Evolutionary conservation across 2,797 vertebrate genomes (phyloP).

Genomic region (Craterocephalus amniculus): DNA sequence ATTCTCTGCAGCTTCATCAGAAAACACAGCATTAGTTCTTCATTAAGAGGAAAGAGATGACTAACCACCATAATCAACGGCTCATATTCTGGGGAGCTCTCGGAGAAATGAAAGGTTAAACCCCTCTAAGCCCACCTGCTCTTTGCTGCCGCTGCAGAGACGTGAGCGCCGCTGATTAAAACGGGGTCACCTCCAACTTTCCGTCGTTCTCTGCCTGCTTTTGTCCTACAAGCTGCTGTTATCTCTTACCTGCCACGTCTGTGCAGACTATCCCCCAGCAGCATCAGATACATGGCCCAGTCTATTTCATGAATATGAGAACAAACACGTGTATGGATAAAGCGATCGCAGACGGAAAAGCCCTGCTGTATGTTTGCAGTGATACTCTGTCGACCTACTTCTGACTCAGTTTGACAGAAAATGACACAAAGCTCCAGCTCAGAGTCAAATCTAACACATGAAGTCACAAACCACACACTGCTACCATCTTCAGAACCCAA

Average conservation of each 20-base stretch:
- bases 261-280: not conserved
- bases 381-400: not conserved
- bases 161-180: conserved; percentile 46
- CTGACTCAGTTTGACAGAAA: not conserved
- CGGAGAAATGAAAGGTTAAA: conserved; percentile 55
- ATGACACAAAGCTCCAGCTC: not conserved
- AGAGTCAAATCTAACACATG: not conserved
- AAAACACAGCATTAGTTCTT: conserved; percentile 5
- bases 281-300: not conserved
- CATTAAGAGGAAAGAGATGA: conserved; percentile 27
- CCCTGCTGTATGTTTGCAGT: not conserved
- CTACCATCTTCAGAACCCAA: not conserved
- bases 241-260: not conserved
- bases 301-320: not conserved
- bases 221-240: not conserved
- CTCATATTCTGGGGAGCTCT: conserved; percentile 46
- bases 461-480: not conserved
- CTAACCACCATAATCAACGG: conserved; percentile 43
- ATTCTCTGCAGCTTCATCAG: not conserved
- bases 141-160: conserved; percentile 18
- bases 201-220: conserved; percentile 18
- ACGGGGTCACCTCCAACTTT: conserved; percentile 60
- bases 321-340: not conserved
- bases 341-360: not conserved
- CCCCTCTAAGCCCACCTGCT: conserved; percentile 50